A percentile compares a stretch with the other conserved stretches of the same genome.
phyloP scores from a whole-genome alignment of 2,797 vertebrate species.

The Pipistrellus nathusii region DNA sequence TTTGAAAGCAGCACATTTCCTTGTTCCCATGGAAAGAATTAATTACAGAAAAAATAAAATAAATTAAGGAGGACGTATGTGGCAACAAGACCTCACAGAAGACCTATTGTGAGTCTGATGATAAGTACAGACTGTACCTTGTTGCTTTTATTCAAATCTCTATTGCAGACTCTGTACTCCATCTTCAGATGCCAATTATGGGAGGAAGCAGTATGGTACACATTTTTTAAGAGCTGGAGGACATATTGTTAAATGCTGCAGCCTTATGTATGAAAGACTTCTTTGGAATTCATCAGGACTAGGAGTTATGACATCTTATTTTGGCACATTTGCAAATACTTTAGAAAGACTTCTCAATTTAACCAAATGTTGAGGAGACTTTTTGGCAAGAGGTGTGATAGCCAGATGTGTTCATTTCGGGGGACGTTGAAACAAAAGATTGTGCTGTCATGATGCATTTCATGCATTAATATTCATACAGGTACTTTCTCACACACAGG shows the following conservation, averaged over 20 bases:
- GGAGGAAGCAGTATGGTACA: conserved; percentile 22
- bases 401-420: conserved; percentile 40
- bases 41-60: conserved; percentile 72
- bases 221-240: conserved; percentile 53
- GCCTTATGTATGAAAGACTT: conserved; percentile 52
- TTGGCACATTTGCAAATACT: conserved; percentile 45
- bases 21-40: conserved; percentile 65
- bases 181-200: conserved; percentile 34
- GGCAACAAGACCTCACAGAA: conserved; percentile 56
- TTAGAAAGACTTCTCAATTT: conserved; percentile 40
- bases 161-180: background rate
- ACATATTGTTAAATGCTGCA: conserved; percentile 66
- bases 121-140: conserved; percentile 57
- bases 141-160: background rate
- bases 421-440: conserved; percentile 5
- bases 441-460: background rate
- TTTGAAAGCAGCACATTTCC: conserved; percentile 43
- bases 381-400: conserved; percentile 10
- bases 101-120: conserved; percentile 46
- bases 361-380: conserved; percentile 58
- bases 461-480: background rate
- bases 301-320: conserved; percentile 53
- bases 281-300: conserved; percentile 58
- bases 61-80: conserved; percentile 53
- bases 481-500: background rate